Base-by-base conservation (phyloP, 1,140 invertebrate species). In the Macrobrachium nipponense region DNA sequence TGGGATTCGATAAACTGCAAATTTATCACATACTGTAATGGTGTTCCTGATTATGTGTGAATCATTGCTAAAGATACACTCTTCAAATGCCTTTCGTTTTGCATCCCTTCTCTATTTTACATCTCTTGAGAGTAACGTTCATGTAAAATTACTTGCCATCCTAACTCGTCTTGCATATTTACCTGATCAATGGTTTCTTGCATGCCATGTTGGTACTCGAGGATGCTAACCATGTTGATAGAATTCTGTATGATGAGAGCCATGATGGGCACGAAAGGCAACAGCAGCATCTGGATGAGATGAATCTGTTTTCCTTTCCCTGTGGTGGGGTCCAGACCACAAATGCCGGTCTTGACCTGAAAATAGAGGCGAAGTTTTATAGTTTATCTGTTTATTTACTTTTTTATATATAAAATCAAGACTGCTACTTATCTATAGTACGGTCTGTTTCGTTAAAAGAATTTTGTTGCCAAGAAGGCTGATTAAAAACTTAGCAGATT, bases 171-270 rank as follows among this genome's bases (percentile, higher is more conserved):
- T 70, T 14, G 23, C 76, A 20, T 17, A 11, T 20, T 36, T 3
- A 75, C 59, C 62, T 83, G 70, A 23, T 58, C 82, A n/a, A 66
- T 78, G n/a, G 68, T 82, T 59, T 82, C 79, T 60, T 87, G 66
- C 75, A 60, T 86, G 36, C 51, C 77, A 23, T 73, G 43, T 23
- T 86, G 77, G 70, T 80, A 86, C 60, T 86, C 84, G 18, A 86
- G 75, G 66, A 86, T 77, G 80, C 78, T 86, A 43, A 86, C 84
- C 84, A 86, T 86, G 64, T 86, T 86, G 84, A 86, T 86, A 23
- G 75, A 73, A 36, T 86, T 86, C 76, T 86, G 84, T 10, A 81
- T 86, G 84, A 86, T 86, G 59, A 86, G 84, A 2, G 84, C 84
- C 84, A 86, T 86, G 84, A 86, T 86, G 23, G 84, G 84, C 5